Conservation (phyloP, 1,140 invertebrate species). For the Adelges cooleyi region DNA sequence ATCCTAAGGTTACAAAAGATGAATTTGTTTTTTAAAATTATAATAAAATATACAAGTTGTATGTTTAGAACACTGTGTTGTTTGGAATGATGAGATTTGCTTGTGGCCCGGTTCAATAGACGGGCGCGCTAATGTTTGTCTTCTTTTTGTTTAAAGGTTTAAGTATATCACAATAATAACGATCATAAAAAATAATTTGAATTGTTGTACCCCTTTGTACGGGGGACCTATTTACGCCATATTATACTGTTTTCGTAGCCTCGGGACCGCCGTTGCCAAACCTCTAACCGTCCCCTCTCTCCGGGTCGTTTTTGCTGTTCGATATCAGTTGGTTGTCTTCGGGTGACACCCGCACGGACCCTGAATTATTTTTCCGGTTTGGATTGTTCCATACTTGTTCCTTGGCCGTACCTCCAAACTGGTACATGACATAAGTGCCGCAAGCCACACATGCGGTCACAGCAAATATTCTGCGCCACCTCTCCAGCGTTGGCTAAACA, state of each 20-base stretch:
- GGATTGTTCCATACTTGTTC: constrained; percentile 51
- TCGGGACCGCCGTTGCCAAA: background rate
- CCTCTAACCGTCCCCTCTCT: constrained; percentile 12
- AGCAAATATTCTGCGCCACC: constrained; percentile 63
- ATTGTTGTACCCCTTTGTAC: background rate
- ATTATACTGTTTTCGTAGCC: constrained; percentile 4
- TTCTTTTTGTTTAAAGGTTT: constrained; percentile 8
- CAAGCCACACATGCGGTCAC: constrained; percentile 51
- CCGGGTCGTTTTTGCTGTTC: constrained; percentile 13
- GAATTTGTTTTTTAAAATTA: constrained; percentile 18
- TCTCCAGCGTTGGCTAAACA: constrained; percentile 46
- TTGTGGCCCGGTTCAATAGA: background rate
- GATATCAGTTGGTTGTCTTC: constrained; percentile 22
- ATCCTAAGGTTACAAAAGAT: constrained; percentile 16
- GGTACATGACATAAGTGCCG: constrained; percentile 54
- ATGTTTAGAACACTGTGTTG: constrained; percentile 19
- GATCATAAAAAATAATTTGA: constrained; percentile 24
- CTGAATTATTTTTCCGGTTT: constrained; percentile 28
- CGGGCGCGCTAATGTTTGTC: background rate
- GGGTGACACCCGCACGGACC: constrained; percentile 19
- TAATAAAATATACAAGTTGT: constrained; percentile 16
- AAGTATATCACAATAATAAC: constrained; percentile 21
- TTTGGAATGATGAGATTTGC: constrained; percentile 26
- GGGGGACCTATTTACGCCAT: constrained; percentile 12
- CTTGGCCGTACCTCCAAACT: constrained; percentile 54